Conservation (phyloP, 2,797 vertebrate species). For the Pipistrellus pipistrellus region DNA sequence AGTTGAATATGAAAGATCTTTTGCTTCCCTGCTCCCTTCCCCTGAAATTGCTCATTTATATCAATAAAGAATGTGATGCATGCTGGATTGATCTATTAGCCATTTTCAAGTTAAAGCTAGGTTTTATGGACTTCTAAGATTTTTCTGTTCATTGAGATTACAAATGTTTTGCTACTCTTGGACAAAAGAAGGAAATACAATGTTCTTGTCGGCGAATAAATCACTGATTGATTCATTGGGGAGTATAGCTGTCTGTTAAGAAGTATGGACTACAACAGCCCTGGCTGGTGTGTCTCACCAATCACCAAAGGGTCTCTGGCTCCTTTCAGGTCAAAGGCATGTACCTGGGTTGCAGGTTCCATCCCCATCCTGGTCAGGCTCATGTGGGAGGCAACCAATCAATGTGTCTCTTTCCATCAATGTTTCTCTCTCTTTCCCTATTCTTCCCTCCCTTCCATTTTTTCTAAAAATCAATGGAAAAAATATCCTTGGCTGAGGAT, state of each 20-base stretch:
- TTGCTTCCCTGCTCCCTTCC: not conserved
- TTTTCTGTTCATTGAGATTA: conserved; percentile 42
- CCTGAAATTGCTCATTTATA: conserved; percentile 63
- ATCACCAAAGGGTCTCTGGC: too few relatives aligned
- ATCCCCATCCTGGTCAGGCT: too few relatives aligned
- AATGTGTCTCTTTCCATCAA: too few relatives aligned
- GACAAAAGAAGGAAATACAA: conserved; percentile 45
- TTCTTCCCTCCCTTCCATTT: too few relatives aligned
- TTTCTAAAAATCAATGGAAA: too few relatives aligned
- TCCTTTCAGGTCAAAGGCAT: too few relatives aligned
- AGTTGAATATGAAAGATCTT: conserved; percentile 53
- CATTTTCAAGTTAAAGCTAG: conserved; percentile 35
- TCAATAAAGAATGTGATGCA: not conserved
- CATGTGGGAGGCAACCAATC: too few relatives aligned
- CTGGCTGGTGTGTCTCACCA: too few relatives aligned
- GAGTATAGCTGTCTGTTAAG: conserved; percentile 2
- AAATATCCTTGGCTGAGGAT: too few relatives aligned
- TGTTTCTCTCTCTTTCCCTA: too few relatives aligned
- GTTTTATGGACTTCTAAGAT: conserved; percentile 57
- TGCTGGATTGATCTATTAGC: conserved; percentile 26
- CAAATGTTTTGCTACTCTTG: conserved; percentile 56
- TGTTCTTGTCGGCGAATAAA: conserved; percentile 3
- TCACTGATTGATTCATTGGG: not conserved
- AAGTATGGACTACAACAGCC: not conserved
- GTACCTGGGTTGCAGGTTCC: too few relatives aligned